Evolutionary conservation across 2,113 vertebrate genomes (phyloP).

Genomic region (Lontra canadensis): DNA sequence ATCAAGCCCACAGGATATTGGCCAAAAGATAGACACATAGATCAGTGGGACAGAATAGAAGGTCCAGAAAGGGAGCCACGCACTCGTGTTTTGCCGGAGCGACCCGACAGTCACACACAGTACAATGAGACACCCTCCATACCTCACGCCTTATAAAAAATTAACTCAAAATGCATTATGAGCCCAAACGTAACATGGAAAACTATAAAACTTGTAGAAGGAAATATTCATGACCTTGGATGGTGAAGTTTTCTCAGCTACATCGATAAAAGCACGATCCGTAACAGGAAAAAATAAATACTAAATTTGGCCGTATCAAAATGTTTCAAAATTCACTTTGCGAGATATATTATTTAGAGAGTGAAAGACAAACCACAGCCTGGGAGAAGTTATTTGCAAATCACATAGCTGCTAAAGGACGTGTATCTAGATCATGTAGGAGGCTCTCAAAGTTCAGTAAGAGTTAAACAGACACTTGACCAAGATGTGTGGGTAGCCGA

Average conservation of each 20-base stretch:
- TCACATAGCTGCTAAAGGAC: not conserved
- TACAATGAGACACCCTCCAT: not conserved
- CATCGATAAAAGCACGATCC: not conserved
- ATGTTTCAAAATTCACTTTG: not conserved
- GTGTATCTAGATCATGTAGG: no score
- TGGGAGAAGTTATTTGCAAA: not conserved
- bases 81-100: no score
- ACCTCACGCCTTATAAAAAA: not conserved
- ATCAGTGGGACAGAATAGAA: not conserved
- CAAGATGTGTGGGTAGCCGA: fast-evolving
- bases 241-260: not conserved
- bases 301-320: not conserved
- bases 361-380: not conserved
- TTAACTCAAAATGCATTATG: not conserved
- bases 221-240: not conserved
- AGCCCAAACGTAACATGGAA: not conserved
- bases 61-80: not conserved
- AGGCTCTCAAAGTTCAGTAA: not conserved
- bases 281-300: not conserved
- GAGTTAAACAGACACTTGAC: not conserved
- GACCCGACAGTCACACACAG: fast-evolving
- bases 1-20: not conserved
- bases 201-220: not conserved
- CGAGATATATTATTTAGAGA: not conserved
- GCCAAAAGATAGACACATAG: fast-evolving